phyloP scores from a whole-genome alignment of 2,797 vertebrate genomes.

The Anabas testudineus region DNA sequence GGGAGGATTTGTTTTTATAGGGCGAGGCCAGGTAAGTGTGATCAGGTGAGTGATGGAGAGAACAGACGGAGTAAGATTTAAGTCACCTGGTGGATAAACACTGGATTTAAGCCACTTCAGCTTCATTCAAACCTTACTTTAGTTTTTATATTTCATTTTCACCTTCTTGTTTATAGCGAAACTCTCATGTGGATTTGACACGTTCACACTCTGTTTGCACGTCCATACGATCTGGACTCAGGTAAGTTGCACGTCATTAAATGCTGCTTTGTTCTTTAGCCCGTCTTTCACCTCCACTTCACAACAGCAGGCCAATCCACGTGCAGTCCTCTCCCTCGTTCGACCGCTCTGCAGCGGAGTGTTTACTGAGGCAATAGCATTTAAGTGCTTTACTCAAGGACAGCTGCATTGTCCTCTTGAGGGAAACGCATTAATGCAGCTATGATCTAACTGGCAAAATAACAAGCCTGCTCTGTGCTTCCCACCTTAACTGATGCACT shows the following conservation, averaged over 20 bases:
- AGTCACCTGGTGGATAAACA: no score
- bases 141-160: neutral
- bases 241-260: conserved; percentile 16
- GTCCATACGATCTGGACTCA: conserved; percentile 7
- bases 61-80: no score
- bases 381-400: conserved; percentile 82
- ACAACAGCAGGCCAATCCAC: conserved; percentile 31
- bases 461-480: conserved; percentile 54
- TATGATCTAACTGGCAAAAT: conserved; percentile 76
- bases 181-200: neutral
- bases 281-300: conserved; percentile 25
- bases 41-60: no score
- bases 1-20: no score
- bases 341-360: conserved; percentile 47
- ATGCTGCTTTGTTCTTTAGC: neutral
- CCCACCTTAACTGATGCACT: conserved; percentile 64
- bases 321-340: conserved; percentile 40
- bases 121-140: no score
- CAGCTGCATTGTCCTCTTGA: conserved; percentile 74
- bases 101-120: no score
- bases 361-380: conserved; percentile 77
- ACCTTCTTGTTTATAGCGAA: neutral
- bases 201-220: neutral
- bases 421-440: conserved; percentile 80
- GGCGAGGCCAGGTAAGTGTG: no score